Percentiles rank a stretch among this genome's conserved stretches.
Evolutionary conservation across 1,140 invertebrate genomes (phyloP).

Genomic region (Hypothenemus hampei): DNA sequence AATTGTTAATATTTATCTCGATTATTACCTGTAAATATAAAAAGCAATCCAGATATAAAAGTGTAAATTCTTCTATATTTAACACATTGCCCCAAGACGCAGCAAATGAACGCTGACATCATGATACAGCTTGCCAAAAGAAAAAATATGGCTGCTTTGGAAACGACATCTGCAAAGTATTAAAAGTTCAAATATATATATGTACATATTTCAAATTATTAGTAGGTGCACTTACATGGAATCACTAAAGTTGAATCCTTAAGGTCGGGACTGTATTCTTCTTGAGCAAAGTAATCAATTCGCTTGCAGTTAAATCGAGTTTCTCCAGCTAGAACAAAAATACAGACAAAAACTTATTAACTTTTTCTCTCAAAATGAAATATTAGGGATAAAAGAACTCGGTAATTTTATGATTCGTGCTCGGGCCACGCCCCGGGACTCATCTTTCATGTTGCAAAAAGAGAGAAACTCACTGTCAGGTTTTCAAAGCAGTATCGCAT

Average conservation of each 20-base stretch:
- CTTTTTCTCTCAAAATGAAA: background rate
- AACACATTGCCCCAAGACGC: conserved; percentile 60
- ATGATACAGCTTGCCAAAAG: conserved; percentile 60
- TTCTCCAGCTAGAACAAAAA: conserved; percentile 43
- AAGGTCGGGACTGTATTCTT: conserved; percentile 77
- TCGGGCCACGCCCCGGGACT: background rate
- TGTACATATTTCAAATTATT: no score
- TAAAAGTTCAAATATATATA: conserved; percentile 1
- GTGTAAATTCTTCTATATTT: conserved; percentile 57
- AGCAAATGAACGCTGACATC: conserved; percentile 59
- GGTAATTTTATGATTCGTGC: no score
- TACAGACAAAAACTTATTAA: background rate
- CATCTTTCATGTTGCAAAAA: no score
- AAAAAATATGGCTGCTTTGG: conserved; percentile 62
- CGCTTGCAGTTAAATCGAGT: conserved; percentile 61
- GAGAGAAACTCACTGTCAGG: conserved; percentile 2
- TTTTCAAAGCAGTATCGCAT: conserved; percentile 2
- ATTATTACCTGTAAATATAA: conserved; percentile 61
- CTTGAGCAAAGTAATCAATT: conserved; percentile 80
- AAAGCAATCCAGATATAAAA: conserved; percentile 65
- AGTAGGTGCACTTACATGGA: conserved; percentile 78
- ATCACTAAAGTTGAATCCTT: conserved; percentile 84
- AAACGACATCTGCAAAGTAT: conserved; percentile 59
- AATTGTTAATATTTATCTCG: background rate
- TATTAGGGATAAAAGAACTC: background rate